A percentile compares a stretch with the other conserved stretches of the same genome.
These are phyloP conservation scores for Mythimna loreyi DNA, from an alignment of 2,888 invertebrate species.

Conservation along the genomic window DNA sequence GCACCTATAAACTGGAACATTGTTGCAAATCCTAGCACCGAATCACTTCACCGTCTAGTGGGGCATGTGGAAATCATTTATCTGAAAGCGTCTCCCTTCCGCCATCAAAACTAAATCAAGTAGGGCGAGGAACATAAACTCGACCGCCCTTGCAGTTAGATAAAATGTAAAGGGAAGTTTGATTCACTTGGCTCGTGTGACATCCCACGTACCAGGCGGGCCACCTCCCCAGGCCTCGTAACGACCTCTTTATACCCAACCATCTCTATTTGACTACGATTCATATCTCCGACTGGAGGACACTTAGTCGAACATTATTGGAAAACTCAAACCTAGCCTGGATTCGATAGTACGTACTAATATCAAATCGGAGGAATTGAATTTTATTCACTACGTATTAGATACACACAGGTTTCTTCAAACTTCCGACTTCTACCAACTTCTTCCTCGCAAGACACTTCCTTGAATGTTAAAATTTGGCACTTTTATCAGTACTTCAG, in stretches of 20 bases:
- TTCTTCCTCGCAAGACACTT: conserved; percentile 19
- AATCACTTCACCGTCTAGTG: conserved; percentile 69
- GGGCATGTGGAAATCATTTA: conserved; percentile 84
- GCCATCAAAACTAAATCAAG: conserved; percentile 90
- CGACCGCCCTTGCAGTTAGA: conserved; percentile 89
- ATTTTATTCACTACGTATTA: conserved; percentile 56
- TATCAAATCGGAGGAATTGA: conserved; percentile 50
- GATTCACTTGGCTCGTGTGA: conserved; percentile 85
- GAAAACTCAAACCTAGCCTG: conserved; percentile 79
- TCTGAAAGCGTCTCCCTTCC: conserved; percentile 88
- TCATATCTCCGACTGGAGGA: conserved; percentile 83
- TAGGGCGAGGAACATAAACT: conserved; percentile 88
- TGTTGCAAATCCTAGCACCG: conserved; percentile 81
- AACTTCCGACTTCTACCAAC: conserved; percentile 22
- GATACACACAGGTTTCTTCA: conserved; percentile 25
- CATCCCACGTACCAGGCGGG: conserved; percentile 78
- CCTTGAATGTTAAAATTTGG: conserved; percentile 16
- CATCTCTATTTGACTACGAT: conserved; percentile 87
- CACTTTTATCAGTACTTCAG: conserved; percentile 27
- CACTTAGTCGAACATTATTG: conserved; percentile 85
- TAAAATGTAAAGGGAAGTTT: conserved; percentile 89
- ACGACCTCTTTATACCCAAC: conserved; percentile 85
- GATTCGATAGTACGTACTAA: conserved; percentile 57
- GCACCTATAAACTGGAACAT: conserved; percentile 84
- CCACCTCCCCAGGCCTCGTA: conserved; percentile 75